A percentile compares a stretch with the other conserved stretches of the same genome.
phyloP scores from a whole-genome alignment of 1,140 invertebrate genomes.

The Drosophila paulistorum region DNA sequence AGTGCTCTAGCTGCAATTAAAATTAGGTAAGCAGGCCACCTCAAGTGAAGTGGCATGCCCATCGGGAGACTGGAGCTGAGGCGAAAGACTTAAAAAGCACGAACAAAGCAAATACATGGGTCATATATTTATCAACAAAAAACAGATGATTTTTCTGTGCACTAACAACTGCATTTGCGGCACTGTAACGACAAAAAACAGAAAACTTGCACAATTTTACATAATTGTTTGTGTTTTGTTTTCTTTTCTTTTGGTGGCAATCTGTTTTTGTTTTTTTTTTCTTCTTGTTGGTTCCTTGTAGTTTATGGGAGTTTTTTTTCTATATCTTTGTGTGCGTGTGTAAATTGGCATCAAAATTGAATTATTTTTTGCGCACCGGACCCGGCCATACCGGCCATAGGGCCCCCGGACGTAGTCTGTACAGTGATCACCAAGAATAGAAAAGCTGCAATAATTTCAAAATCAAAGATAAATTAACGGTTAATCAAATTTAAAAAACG shows the following conservation, averaged over 20 bases:
- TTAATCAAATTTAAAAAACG: not conserved
- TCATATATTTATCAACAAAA: slow-evolving; percentile 1
- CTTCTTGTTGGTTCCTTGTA: not conserved
- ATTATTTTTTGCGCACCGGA: slow-evolving; percentile 9
- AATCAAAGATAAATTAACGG: not conserved
- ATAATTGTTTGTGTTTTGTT: not conserved
- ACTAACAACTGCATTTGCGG: not conserved
- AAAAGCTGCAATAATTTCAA: not conserved
- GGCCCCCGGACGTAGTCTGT: not conserved
- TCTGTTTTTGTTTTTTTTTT: not conserved
- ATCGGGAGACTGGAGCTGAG: not conserved
- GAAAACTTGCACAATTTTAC: not conserved
- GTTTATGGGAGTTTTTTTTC: not conserved
- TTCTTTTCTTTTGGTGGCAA: not conserved
- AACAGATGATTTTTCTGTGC: slow-evolving; percentile 3
- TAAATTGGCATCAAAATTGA: slow-evolving; percentile 2
- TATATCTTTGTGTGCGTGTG: not conserved
- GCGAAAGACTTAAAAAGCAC: too few species aligned
- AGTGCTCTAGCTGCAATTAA: not conserved
- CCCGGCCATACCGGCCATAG: not conserved
- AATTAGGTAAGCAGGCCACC: not conserved
- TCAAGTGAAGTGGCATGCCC: not conserved
- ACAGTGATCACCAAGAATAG: not conserved
- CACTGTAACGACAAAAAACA: not conserved
- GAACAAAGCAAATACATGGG: not conserved